Conservation (phyloP, 2,113 vertebrate species). For the Oryzias celebensis region DNA sequence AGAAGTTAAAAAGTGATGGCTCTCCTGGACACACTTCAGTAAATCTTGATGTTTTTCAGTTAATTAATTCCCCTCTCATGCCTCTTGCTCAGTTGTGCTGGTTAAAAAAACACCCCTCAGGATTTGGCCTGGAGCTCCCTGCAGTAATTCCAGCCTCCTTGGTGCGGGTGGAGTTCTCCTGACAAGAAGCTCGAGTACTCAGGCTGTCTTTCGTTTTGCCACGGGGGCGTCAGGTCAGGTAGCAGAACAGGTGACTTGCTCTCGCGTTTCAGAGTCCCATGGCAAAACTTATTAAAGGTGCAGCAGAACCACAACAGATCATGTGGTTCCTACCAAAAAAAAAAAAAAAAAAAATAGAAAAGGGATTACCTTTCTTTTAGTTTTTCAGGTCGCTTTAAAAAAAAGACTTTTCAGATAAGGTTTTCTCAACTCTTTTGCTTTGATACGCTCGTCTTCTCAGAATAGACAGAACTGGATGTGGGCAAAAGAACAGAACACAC, state of each 20-base stretch:
- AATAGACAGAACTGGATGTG: conserved; percentile 24
- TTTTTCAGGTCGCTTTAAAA: no score
- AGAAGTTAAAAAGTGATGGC: conserved; percentile 18
- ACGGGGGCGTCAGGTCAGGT: conserved; percentile 57
- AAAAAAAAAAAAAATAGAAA: conserved; percentile 8
- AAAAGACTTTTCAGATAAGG: conserved; percentile 11
- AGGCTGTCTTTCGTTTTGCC: conserved; percentile 26
- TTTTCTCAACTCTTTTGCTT: conserved; percentile 17
- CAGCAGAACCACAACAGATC: conserved; percentile 7
- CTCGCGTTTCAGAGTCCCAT: conserved; percentile 68
- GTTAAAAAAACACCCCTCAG: conserved; percentile 27
- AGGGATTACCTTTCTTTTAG: background rate
- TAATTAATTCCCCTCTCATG: conserved; percentile 5
- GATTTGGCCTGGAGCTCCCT: conserved; percentile 13
- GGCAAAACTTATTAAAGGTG: conserved; percentile 50
- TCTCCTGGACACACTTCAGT: conserved; percentile 25
- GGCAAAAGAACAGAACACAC: conserved; percentile 32
- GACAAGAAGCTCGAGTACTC: conserved; percentile 11
- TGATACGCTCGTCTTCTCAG: conserved; percentile 23
- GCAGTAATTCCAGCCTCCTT: conserved; percentile 15
- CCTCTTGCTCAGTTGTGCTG: conserved; percentile 17
- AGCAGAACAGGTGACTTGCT: conserved; percentile 66
- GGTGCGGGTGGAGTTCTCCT: conserved; percentile 12
- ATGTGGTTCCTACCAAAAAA: conserved; percentile 1
- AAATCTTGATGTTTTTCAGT: conserved; percentile 19